Evolutionary conservation across 2,888 invertebrate species (phyloP), one percentile per base, ranked within the genome.

Genomic region (Microctonus brassicae): DNA sequence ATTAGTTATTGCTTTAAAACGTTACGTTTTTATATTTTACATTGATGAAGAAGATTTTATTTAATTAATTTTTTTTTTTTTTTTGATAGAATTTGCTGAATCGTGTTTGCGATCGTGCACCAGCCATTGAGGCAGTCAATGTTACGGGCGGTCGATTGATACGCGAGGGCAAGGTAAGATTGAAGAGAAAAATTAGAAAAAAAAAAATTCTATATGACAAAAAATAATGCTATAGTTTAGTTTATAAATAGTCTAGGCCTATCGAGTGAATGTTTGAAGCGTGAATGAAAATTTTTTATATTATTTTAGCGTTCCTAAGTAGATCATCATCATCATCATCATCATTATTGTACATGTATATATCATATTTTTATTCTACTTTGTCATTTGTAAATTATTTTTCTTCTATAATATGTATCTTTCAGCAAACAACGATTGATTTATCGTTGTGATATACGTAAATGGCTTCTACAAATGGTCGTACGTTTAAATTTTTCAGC

Each of bases 101-200:
- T 86, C 94, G 93, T 87, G 95, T 97, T 79, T 94, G 96, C 86
- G 98, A 98, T 89, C 93, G 96, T 87, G 96, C 95, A 81, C 95
- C 96, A 83, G 94, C 95, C 88, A 96, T 99, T 86, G 98, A 99
- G 89, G 94, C 95, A 86, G 96, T 98, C 86, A 98, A 98, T 90
- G 91, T 95, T 81, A 95, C 96, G 84, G 98, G 98, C 84, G 98
- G 97, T 81, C 93, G 96, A 88, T 96, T 95, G 89, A 97, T 99
- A 85, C 93, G 97, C 78, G 98, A 98, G 91, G 98, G 98, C 84
- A 98, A 98, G 97, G 98, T 98, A 94, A 93, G 89, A 78, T 76
- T 63, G 79, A 29, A 29, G 91, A 95, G 94, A 93, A 85, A 93
- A 91, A 93, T 81, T 95, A 87, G 93, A 93, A 88, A 22, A 67